Base-by-base conservation (phyloP, 1,140 invertebrate genomes). In the Ips nitidus region DNA sequence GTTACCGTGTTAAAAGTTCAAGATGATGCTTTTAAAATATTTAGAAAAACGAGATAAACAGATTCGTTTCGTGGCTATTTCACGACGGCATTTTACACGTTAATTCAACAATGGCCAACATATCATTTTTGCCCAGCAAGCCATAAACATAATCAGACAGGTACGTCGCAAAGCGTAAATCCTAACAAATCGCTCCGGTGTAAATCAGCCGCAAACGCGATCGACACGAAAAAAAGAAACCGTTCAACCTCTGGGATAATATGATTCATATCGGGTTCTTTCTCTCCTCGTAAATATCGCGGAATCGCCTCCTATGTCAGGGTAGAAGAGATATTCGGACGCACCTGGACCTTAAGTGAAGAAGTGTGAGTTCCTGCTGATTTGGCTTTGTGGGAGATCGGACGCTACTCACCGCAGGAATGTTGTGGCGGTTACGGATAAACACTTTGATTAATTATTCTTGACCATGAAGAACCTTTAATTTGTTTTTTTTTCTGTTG, bases 121-220 rank as follows among this genome's bases (percentile, higher is more conserved):
- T 69, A 69, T 69, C 67, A 69, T 69, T 69, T 72, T 69, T 45
- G 66, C 56, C 52, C 71, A 63, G 71, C 71, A 69, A 69, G 64
- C 60, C 62, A 72, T 72, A 69, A 72, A 69, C 66, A 69, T 72
- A 70, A 70, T 73, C 71, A 52, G 67, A 60, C 63, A 63, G 40
- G 50, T 57, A 70, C 64, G 71, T 74, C 71, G 63, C 68, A 69
- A 71, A 69, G 68, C 67, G 67, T 75, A 75, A 75, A 75, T 75
- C 74, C 69, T 71, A 70, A 75, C 74, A 71, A 71, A 75, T 75
- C 72, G 63, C 74, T 45, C 70, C 59, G 69, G 59, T 59, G 55
- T 75, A 73, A 73, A 75, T 75, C 74, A 75, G 53, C 59, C 59
- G 41, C 41, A 60, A 69, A 69, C 37, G 52, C 59, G 67, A 63